These are phyloP conservation scores for Pediacus dermestoides DNA, from an alignment of 2,888 invertebrate genomes.

Conservation along the genomic window DNA sequence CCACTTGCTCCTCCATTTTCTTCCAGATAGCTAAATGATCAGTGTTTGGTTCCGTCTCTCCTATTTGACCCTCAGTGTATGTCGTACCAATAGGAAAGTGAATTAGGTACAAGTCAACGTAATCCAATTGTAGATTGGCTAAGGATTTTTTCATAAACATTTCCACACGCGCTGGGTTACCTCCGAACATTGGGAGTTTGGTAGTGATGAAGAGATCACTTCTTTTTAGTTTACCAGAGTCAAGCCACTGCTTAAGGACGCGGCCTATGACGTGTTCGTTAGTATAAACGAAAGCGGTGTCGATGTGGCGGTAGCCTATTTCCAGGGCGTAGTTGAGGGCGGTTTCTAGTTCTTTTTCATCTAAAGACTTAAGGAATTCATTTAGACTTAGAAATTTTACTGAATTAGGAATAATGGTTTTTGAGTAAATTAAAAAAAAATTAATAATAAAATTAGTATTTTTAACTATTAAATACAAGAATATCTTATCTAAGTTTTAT, in stretches of 20 bases:
- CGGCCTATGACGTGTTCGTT: conserved; percentile 73
- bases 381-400: too few relatives aligned
- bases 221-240: conserved; percentile 61
- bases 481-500: too few relatives aligned
- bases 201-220: conserved; percentile 77
- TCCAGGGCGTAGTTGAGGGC: conserved; percentile 66
- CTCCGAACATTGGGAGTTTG: conserved; percentile 65
- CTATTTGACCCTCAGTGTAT: too few relatives aligned
- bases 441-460: neutral
- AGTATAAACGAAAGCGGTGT: conserved; percentile 70
- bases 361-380: too few relatives aligned
- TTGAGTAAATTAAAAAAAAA: too few relatives aligned
- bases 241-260: conserved; percentile 67
- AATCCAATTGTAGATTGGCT: conserved; percentile 29
- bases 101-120: conserved; percentile 34
- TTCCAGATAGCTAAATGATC: too few relatives aligned
- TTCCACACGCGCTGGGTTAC: conserved; percentile 51
- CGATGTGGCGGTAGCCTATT: conserved; percentile 77
- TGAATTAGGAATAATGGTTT: too few relatives aligned
- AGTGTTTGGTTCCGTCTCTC: too few relatives aligned
- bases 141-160: conserved; percentile 29
- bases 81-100: conserved; percentile 32
- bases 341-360: conserved; percentile 57
- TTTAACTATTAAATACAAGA: conserved; percentile 11
- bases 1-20: too few relatives aligned